phyloP scores from a whole-genome alignment of 2,888 invertebrate species.

The Penaeus monodon region DNA sequence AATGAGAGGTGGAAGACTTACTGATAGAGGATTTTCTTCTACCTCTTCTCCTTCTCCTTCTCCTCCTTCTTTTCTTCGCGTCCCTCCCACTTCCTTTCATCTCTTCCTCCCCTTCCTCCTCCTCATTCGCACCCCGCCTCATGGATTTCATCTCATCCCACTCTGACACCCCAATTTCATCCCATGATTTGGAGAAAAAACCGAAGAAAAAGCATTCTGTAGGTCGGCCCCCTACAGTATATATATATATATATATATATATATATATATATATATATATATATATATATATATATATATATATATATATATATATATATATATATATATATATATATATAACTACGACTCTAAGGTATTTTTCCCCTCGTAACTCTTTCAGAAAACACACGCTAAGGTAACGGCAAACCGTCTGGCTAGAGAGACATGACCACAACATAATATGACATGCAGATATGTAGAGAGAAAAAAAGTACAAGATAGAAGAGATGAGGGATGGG shows the following conservation, averaged over 20 bases:
- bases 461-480: not conserved
- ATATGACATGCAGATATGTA: not conserved
- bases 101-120: not conserved
- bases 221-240: constrained; percentile 31
- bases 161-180: constrained; percentile 10
- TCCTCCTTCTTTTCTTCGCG: not conserved
- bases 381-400: too few relatives aligned
- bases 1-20: not conserved
- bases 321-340: constrained; percentile 19
- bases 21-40: not conserved
- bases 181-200: not conserved
- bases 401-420: too few relatives aligned
- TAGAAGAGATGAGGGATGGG: not conserved
- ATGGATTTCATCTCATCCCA: constrained; percentile 17
- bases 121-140: constrained; percentile 14
- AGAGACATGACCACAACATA: too few relatives aligned
- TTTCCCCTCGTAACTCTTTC: too few relatives aligned
- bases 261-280: constrained; percentile 44
- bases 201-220: not conserved
- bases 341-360: not conserved
- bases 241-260: constrained; percentile 43
- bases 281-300: constrained; percentile 39
- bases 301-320: constrained; percentile 41
- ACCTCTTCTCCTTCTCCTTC: constrained; percentile 3
- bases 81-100: not conserved